Base-by-base conservation (phyloP, 2,113 vertebrate genomes). In the Odobenus rosmarus region DNA sequence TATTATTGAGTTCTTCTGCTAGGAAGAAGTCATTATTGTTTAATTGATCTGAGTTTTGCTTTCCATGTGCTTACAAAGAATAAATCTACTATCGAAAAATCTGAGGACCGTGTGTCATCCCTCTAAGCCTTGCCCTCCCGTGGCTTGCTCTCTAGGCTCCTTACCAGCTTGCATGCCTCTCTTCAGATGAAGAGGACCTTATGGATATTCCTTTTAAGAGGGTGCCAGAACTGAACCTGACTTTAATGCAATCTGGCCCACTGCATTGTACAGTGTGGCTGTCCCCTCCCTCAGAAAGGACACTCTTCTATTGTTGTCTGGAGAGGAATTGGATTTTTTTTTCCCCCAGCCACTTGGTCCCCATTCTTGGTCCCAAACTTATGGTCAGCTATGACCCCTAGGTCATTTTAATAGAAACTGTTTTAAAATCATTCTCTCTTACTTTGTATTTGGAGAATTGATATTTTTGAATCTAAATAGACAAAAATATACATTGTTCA, bases 121-220 rank as follows among this genome's bases (percentile, higher is more conserved):
- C 80, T 42, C 3, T 33, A 39, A 67, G 67, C 9, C n/a, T 36
- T 26, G 14, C 2, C 4, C 31, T 71, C 23, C 0, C 0, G 5
- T 4, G 33, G 39, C 23, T 49, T 13, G 4, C 11, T 9, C 59
- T 42, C 31, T 36, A 80, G 46, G 1, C 33, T 57, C 51, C 69
- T 46, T 18, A 15, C 21, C 12, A 5, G 21, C 14, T 49, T 36
- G 53, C 4, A 14, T 0, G 12, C 28, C n/a, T 59, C 71, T 88
- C 33, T n/a, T 46, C 76, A 13, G 33, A 61, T 51, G 62, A 64
- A 15, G 28, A 19, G n/a, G 84, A 82, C 21, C 7, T 88, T 62
- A 36, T 28, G 46, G 5, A 1, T 4, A 8, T 53, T 71, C 23
- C 53, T 57, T 42, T 8, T 51, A 61, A 14, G 28, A 67, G 10